Evolutionary conservation across 2,888 invertebrate species (phyloP).

Genomic region (Frankliniella fusca): DNA sequence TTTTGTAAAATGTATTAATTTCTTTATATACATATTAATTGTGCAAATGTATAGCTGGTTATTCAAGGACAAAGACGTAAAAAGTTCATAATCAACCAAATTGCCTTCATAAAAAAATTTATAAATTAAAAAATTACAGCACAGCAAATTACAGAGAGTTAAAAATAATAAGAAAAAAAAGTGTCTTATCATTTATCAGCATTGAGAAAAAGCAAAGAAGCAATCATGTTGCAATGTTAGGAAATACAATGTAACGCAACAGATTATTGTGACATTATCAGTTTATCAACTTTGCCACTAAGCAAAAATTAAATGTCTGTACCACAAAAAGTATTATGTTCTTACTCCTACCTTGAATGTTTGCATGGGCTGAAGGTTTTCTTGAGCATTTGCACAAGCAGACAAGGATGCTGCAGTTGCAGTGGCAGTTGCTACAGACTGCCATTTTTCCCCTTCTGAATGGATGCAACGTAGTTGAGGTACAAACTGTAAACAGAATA

Average conservation of each 20-base stretch:
- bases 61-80: too few relatives aligned
- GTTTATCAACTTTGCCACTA: not conserved
- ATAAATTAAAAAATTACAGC: not conserved
- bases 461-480: not conserved
- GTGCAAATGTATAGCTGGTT: not conserved
- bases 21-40: not conserved
- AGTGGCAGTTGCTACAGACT: not conserved
- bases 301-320: not conserved
- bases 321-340: not conserved
- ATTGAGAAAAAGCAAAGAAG: not conserved
- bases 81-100: too few relatives aligned
- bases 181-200: not conserved
- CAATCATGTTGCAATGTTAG: constrained; percentile 11
- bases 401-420: not conserved
- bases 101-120: too few relatives aligned
- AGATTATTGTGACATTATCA: not conserved
- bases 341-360: not conserved
- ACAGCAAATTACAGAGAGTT: too few relatives aligned
- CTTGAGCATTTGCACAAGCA: not conserved
- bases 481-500: not conserved
- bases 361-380: not conserved
- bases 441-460: not conserved
- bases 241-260: not conserved
- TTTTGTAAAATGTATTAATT: not conserved
- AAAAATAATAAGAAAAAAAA: not conserved